Percentiles rank a stretch among this genome's conserved stretches.
These are phyloP conservation scores for Oncorhynchus clarkii DNA, from an alignment of 2,113 vertebrate species.

Conservation along the genomic window DNA sequence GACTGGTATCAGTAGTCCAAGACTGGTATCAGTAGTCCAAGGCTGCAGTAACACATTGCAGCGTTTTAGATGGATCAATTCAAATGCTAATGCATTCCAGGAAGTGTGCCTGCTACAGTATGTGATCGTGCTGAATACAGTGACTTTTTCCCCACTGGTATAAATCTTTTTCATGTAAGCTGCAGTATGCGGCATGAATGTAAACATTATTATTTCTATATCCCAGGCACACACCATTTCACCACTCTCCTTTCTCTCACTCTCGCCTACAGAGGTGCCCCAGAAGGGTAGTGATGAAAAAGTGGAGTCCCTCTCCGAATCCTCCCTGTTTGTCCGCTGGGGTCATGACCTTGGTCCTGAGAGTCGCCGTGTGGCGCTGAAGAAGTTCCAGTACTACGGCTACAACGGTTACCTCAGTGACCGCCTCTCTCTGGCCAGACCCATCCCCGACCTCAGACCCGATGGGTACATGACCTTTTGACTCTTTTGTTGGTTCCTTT, in stretches of 20 bases:
- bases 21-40: not conserved
- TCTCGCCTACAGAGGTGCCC: conserved; percentile 71
- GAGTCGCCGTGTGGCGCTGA: conserved; percentile 81
- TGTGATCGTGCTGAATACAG: not conserved
- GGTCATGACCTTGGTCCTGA: conserved; percentile 90
- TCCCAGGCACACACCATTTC: not conserved
- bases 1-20: not conserved
- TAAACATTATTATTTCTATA: not conserved
- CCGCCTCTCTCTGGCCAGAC: conserved; percentile 84
- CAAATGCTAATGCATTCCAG: not conserved
- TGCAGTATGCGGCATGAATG: not conserved
- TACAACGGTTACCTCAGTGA: conserved; percentile 97
- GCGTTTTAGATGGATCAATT: not conserved
- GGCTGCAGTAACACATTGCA: not conserved
- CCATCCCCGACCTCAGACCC: conserved; percentile 87
- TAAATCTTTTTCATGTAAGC: not conserved
- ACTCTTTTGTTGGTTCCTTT: too few relatives aligned
- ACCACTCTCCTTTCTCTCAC: not conserved
- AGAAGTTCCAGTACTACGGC: conserved; percentile 93
- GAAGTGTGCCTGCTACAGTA: not conserved
- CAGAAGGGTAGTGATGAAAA: conserved; percentile 78
- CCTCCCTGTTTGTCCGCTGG: conserved; percentile 90
- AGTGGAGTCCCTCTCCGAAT: conserved; percentile 79
- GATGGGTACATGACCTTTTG: conserved; percentile 76
- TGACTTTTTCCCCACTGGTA: not conserved